Base-by-base conservation (phyloP, 1,140 invertebrate species). In the Nephotettix cincticeps region DNA sequence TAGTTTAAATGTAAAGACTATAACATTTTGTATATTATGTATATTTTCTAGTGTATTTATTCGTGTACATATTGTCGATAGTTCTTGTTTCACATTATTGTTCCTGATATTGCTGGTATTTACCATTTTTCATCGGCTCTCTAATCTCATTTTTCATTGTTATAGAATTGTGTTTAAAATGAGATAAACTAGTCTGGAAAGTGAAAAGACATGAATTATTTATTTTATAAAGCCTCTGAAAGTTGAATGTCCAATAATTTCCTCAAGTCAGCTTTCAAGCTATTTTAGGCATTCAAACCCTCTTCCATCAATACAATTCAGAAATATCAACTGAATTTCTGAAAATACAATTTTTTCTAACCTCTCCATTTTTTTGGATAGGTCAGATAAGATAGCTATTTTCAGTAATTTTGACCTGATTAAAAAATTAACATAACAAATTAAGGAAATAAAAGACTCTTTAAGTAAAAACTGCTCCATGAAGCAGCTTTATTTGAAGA, bases 1-100 rank as follows among this genome's bases (percentile, higher is more conserved):
- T 70, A 70, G 69, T 64, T 70, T 63, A 70, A 65, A 70, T 70
- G 69, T 70, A 70, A 70, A 70, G 69, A 70, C 69, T 70, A 65
- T 29, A 70, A 61, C 14, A 61, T 70, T 70, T 70, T 70, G 69
- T 70, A 70, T 47, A 70, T 63, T 65, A 64, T 64, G 69, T 70
- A 70, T 43, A 70, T 63, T 70, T 69, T 47, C 17, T 27, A 65
- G 23, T 65, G 61, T 64, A 64, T 65, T 23, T 40, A 70, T 64
- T n/a, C 61, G 32, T 70, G 36, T 65, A 61, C 17, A 58, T 63
- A 70, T 25, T 70, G 68, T 70, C 30, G 17, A 67, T 67, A 67
- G 64, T 14, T 14, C 17, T 67, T 45, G 36, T 27, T 27, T 61
- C 4, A 27, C 27, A 61, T 6, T 14, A 23, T 61, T 29, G 56